A percentile compares a stretch with the other conserved stretches of the same genome.
These are phyloP conservation scores for Pseudomyrmex dendroicus DNA, from an alignment of 1,140 invertebrate species.

Conservation along the genomic window DNA sequence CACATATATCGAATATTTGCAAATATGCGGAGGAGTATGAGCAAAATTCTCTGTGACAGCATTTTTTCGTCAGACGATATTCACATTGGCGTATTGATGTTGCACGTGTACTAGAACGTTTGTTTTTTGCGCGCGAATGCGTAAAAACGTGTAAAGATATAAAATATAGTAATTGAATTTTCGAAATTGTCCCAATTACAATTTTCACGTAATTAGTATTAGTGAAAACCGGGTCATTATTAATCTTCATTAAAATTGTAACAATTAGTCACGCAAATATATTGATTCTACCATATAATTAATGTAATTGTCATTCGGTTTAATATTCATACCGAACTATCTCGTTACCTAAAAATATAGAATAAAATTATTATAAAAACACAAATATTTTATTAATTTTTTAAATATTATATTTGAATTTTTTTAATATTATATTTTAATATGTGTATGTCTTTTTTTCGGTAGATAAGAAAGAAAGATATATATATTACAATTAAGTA, in stretches of 20 bases:
- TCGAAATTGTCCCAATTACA: constrained; percentile 38
- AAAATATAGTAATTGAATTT: constrained; percentile 35
- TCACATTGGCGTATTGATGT: not conserved
- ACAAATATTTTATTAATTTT: not conserved
- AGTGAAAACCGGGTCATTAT: constrained; percentile 25
- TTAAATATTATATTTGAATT: not conserved
- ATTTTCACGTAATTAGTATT: constrained; percentile 32
- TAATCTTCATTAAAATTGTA: constrained; percentile 37
- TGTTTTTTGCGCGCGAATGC: not conserved
- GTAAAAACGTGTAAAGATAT: not conserved
- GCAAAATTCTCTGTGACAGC: not conserved
- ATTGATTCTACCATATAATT: constrained; percentile 29
- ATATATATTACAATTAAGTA: too few species aligned
- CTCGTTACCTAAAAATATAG: not conserved
- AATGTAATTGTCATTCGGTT: constrained; percentile 15
- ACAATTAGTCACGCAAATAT: constrained; percentile 31
- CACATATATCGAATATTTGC: not conserved
- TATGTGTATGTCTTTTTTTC: too few species aligned
- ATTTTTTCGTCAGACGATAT: not conserved
- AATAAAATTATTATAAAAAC: constrained; percentile 14
- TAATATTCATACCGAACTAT: constrained; percentile 14
- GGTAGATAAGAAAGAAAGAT: too few species aligned
- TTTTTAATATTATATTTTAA: too few species aligned
- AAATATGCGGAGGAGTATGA: not conserved
- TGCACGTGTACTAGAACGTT: not conserved